Percentiles rank a stretch among this genome's conserved stretches.
Conservation (phyloP, 2,113 vertebrate genomes). For the Chlorodrepanis virens region DNA sequence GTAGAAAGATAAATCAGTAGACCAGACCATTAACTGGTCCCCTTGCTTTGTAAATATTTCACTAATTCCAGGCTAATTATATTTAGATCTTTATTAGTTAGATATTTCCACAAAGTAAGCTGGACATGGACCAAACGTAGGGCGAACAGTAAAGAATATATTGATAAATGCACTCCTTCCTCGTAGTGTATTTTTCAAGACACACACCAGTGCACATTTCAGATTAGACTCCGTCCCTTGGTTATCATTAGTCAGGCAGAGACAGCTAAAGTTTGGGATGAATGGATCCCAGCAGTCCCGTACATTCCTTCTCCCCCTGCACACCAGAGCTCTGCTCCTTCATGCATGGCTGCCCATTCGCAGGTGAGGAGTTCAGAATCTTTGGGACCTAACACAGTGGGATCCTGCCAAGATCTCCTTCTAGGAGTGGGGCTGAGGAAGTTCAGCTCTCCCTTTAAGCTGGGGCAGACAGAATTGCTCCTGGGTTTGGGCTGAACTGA, state of each 20-base stretch:
- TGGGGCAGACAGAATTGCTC: neutral
- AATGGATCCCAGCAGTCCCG: neutral
- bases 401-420: neutral
- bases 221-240: slow-evolving; percentile 43
- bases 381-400: neutral
- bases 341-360: neutral
- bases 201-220: slow-evolving; percentile 25
- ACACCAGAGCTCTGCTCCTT: neutral
- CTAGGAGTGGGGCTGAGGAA: neutral
- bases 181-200: slow-evolving; percentile 42
- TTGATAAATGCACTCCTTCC: slow-evolving; percentile 49
- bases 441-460: neutral
- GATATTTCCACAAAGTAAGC: neutral
- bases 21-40: neutral
- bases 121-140: neutral
- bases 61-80: slow-evolving; percentile 20
- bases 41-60: slow-evolving; percentile 7
- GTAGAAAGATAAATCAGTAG: slow-evolving; percentile 10
- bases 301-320: neutral
- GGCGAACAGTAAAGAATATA: neutral
- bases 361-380: neutral
- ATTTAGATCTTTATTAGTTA: neutral
- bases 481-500: neutral
- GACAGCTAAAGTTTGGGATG: slow-evolving; percentile 27
- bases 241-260: slow-evolving; percentile 55